Evolutionary conservation across 2,797 vertebrate genomes (phyloP), one percentile per base, ranked within the genome.

Genomic region (Tolypeutes matacus): DNA sequence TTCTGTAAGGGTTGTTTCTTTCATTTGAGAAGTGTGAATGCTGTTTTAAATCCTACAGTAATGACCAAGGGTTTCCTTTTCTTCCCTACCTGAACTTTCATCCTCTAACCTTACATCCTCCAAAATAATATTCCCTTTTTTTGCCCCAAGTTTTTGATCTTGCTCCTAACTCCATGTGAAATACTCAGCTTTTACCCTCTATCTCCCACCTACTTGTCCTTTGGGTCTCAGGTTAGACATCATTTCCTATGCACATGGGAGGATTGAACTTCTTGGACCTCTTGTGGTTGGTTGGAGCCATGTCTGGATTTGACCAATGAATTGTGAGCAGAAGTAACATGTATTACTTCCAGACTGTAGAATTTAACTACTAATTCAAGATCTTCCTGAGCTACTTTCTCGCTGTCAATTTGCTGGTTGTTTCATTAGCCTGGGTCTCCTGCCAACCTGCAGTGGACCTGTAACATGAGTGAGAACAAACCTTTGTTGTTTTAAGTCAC

Each of bases 1-100:
- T 60, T 80, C 69, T 53, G 53, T 46, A 76, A 91, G 36, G 62
- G 7, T 29, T 94, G 14, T 46, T 75, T 94, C 36, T 93, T 77
- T 90, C 31, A 27, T 53, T 21, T 64, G 51, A 83, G 76, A 84
- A 84, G 80, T 25, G 4, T 36, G 62, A 70, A 36, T 31, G 14
- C 34, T 84, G 20, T 86, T 86, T 90, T 80, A 73, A 87, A 58
- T 42, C 7, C 39, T 34, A 23, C 29, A 11, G 23, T 72, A 73
- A 69, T 76, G 62, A 81, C 11, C 17, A 72, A 20, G 3, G 21
- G 31, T 82, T 14, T 83, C 17, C 64, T 85, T 78, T 85, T 62
- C 65, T 81, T 51, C 15, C 31, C 8, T 13, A 34, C 7, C 21
- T 23, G 20, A 65, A 12, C 2, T 13, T 78, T 86, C 51, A 62